Evolutionary conservation across 2,113 vertebrate species (phyloP).

Genomic region (Lathamus discolor): DNA sequence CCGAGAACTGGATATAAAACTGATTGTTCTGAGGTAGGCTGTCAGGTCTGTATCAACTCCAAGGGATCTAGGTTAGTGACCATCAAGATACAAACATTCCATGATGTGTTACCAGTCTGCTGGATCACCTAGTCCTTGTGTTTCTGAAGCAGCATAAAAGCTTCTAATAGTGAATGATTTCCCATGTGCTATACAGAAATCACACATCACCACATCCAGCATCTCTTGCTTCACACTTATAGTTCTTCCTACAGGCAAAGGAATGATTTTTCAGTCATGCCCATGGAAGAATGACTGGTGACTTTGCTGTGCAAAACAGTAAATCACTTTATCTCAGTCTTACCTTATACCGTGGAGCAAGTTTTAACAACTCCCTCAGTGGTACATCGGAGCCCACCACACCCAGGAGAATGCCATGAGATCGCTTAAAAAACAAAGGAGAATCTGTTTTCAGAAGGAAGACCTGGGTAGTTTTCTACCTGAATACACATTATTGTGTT

Average conservation of each 20-base stretch:
- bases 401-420: constrained; percentile 92
- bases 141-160: not conserved
- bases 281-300: not conserved
- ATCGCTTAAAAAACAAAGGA: constrained; percentile 77
- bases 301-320: not conserved
- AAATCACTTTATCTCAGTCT: not conserved
- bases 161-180: not conserved
- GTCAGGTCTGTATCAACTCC: not conserved
- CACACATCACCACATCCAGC: not conserved
- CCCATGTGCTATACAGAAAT: not conserved
- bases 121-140: not conserved
- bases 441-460: not conserved
- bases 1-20: not conserved
- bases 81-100: not conserved
- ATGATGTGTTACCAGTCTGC: not conserved
- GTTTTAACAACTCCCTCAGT: constrained; percentile 88
- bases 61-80: not conserved
- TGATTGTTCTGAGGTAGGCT: not conserved
- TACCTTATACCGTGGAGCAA: constrained; percentile 93
- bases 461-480: not conserved
- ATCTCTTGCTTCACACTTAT: not conserved
- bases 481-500: not conserved
- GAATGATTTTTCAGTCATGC: not conserved
- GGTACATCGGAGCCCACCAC: constrained; percentile 94
- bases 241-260: not conserved